phyloP scores from a whole-genome alignment of 2,113 vertebrate species.

The Campylomormyrus tamandua region DNA sequence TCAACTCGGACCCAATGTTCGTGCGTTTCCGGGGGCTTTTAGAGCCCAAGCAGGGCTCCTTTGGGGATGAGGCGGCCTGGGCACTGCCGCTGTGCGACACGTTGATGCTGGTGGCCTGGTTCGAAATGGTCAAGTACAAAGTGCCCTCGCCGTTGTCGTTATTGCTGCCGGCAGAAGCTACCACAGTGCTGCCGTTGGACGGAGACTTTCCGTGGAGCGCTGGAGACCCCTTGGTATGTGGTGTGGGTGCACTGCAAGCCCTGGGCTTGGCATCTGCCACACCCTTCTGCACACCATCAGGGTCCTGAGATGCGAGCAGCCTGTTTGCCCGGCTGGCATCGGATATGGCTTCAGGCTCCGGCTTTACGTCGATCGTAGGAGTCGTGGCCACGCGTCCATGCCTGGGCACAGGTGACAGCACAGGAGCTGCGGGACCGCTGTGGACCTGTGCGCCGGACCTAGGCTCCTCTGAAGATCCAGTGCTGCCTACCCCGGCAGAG shows the following conservation, averaged over 20 bases:
- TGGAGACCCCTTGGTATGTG: constrained; percentile 61
- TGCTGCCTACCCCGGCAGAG: constrained; percentile 56
- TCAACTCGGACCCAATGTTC: constrained; percentile 65
- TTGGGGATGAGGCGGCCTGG: constrained; percentile 40
- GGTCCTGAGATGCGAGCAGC: constrained; percentile 37
- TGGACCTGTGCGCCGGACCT: constrained; percentile 64
- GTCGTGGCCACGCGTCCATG: constrained; percentile 42
- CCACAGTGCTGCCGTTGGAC: constrained; percentile 47
- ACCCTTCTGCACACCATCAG: constrained; percentile 47
- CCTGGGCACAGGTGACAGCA: constrained; percentile 68
- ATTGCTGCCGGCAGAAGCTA: constrained; percentile 58
- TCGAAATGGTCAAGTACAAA: constrained; percentile 56
- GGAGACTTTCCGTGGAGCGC: constrained; percentile 60
- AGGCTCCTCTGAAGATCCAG: constrained; percentile 58
- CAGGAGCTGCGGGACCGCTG: constrained; percentile 68
- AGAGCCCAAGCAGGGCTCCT: constrained; percentile 66
- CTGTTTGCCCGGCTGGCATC: constrained; percentile 58
- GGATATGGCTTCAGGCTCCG: constrained; percentile 72
- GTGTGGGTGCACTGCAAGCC: constrained; percentile 64
- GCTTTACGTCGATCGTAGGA: constrained; percentile 72
- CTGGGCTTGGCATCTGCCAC: constrained; percentile 60
- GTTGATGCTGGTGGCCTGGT: constrained; percentile 63
- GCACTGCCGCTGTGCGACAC: constrained; percentile 56
- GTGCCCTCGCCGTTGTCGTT: constrained; percentile 56
- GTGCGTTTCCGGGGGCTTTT: constrained; percentile 83